Percentiles rank a stretch among this genome's conserved stretches.
Conservation (phyloP, 2,113 vertebrate species). For the Solea solea region DNA sequence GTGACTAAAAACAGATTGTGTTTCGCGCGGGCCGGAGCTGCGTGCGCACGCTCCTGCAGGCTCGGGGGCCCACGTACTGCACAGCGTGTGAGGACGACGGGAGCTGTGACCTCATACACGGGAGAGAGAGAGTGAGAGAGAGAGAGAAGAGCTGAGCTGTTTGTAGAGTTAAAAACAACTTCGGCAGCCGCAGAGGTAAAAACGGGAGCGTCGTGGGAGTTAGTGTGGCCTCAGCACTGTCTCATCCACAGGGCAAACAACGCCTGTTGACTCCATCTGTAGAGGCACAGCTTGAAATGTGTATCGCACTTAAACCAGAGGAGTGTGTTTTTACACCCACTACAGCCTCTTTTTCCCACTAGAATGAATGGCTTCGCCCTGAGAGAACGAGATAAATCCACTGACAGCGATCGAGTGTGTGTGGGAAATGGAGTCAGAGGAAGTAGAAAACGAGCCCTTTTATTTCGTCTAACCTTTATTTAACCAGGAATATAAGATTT, state of each 20-base stretch:
- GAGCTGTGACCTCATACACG: slow-evolving; percentile 36
- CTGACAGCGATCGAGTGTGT: too few relatives aligned
- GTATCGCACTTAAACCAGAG: background rate
- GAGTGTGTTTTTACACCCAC: background rate
- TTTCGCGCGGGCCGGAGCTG: slow-evolving; percentile 33
- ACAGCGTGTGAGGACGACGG: slow-evolving; percentile 23
- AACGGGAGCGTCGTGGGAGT: slow-evolving; percentile 66
- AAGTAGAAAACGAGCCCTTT: too few relatives aligned
- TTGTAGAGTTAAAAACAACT: slow-evolving; percentile 40
- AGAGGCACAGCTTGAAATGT: background rate
- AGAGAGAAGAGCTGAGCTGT: slow-evolving; percentile 12
- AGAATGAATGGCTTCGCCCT: too few relatives aligned
- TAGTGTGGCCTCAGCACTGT: slow-evolving; percentile 10
- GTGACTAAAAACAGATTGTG: slow-evolving; percentile 63
- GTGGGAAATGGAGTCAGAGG: too few relatives aligned
- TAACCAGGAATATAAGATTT: too few relatives aligned
- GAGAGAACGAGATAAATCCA: too few relatives aligned
- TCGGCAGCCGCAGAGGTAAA: slow-evolving; percentile 40
- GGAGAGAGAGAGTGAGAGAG: slow-evolving; percentile 10
- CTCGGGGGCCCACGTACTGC: slow-evolving; percentile 52
- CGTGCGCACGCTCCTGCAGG: slow-evolving; percentile 19
- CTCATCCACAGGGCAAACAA: slow-evolving; percentile 19
- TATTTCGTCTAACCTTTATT: too few relatives aligned
- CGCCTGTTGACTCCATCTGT: background rate
- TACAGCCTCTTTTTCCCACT: too few relatives aligned